phyloP scores from a whole-genome alignment of 2,888 invertebrate genomes.

The Lepidochrysops patricia region DNA sequence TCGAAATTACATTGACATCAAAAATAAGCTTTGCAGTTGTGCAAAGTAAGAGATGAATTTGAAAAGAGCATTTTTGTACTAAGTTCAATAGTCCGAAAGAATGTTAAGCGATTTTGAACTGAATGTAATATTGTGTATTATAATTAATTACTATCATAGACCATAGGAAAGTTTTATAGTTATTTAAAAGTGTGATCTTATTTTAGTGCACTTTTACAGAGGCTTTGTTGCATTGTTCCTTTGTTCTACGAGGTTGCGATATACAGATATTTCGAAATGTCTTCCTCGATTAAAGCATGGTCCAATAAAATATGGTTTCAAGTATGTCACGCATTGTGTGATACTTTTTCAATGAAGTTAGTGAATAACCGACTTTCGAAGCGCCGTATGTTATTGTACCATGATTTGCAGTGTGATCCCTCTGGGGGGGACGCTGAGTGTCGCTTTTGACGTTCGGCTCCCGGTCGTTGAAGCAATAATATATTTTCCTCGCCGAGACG shows the following conservation, averaged over 20 bases:
- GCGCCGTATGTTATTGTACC: neutral
- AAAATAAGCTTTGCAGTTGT: neutral
- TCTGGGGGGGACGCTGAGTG: conserved; percentile 35
- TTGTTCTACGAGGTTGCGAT: neutral
- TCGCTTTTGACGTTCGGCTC: conserved; percentile 18
- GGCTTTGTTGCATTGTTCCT: conserved; percentile 2
- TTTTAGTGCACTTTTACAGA: neutral
- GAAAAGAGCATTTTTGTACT: neutral
- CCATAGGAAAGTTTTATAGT: neutral
- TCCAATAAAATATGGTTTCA: neutral
- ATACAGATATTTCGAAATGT: neutral
- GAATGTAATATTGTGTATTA: neutral
- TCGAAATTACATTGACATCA: neutral
- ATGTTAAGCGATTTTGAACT: neutral
- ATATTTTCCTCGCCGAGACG: conserved; percentile 28
- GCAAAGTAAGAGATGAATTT: neutral
- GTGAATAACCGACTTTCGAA: neutral
- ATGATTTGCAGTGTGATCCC: conserved; percentile 12
- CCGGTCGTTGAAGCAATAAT: conserved; percentile 32
- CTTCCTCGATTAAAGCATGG: conserved; percentile 25
- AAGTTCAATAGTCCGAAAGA: neutral
- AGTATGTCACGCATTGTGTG: neutral
- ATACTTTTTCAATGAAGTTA: neutral
- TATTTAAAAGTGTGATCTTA: neutral
- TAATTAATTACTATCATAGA: neutral